A percentile compares a stretch with the other conserved stretches of the same genome.
Evolutionary conservation across 2,113 vertebrate species (phyloP).

Genomic region (Gallinago undulata): DNA sequence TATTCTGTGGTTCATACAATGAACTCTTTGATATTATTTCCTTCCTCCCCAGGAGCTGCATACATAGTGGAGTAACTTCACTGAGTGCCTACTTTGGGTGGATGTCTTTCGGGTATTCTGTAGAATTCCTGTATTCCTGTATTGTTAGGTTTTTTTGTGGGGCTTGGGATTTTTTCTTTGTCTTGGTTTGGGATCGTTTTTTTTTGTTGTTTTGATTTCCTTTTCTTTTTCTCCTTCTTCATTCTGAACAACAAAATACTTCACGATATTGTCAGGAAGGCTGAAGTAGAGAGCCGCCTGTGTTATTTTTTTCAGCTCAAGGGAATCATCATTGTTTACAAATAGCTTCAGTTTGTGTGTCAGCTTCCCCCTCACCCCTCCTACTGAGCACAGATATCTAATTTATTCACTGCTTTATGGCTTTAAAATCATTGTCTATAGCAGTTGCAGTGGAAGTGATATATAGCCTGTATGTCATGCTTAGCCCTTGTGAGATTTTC

Average conservation of each 20-base stretch:
- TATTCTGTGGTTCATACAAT: background rate
- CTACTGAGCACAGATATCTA: slow-evolving; percentile 18
- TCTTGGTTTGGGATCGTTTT: background rate
- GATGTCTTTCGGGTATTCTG: background rate
- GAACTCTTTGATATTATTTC: background rate
- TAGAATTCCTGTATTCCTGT: background rate
- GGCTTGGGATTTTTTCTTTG: background rate
- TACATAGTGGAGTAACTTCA: background rate
- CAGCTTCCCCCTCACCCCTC: background rate
- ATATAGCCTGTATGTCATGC: background rate
- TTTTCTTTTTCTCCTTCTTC: background rate
- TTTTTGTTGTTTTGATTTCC: background rate
- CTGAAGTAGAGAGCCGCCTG: background rate
- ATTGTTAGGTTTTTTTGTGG: background rate
- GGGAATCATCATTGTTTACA: background rate
- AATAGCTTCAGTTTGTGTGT: background rate
- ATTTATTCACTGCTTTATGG: slow-evolving; percentile 20
- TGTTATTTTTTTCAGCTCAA: background rate
- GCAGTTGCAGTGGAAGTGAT: slow-evolving; percentile 12
- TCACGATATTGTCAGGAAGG: background rate
- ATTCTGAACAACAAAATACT: background rate
- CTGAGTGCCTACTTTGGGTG: background rate
- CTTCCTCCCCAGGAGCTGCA: background rate
- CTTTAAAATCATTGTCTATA: slow-evolving; percentile 38
- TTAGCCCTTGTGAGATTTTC: slow-evolving; percentile 39